Conservation (phyloP, 1,140 invertebrate genomes). For the Probaryconus sp. region DNA sequence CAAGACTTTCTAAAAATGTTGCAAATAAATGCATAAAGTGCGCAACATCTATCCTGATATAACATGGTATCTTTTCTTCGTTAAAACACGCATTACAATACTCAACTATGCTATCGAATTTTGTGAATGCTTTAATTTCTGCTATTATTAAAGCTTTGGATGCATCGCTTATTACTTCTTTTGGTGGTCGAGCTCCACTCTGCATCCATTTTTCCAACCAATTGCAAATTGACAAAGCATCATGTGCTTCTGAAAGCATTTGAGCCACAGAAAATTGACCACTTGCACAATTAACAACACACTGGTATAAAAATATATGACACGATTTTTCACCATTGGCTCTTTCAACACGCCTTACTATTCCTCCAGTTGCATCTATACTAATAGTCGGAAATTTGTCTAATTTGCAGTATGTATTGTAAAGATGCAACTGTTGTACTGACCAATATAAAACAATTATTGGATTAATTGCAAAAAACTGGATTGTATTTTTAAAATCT, state of each 20-base stretch:
- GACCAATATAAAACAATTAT: slow-evolving; percentile 16
- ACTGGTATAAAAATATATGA: slow-evolving; percentile 18
- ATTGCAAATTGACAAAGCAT: slow-evolving; percentile 1
- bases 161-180: slow-evolving; percentile 16
- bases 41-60: slow-evolving; percentile 36
- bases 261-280: slow-evolving; percentile 17
- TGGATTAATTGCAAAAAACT: neutral
- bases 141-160: slow-evolving; percentile 16
- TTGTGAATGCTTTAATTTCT: slow-evolving; percentile 11
- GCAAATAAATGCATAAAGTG: slow-evolving; percentile 31
- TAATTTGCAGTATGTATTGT: neutral
- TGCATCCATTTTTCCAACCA: slow-evolving; percentile 15
- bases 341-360: neutral
- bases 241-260: slow-evolving; percentile 21
- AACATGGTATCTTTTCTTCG: slow-evolving; percentile 15
- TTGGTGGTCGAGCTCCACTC: neutral
- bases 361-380: slow-evolving; percentile 22
- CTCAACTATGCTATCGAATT: slow-evolving; percentile 13
- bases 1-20: slow-evolving; percentile 1
- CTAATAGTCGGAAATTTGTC: neutral
- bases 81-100: slow-evolving; percentile 27
- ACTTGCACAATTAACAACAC: neutral
- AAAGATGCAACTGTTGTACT: slow-evolving; percentile 3
- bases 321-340: neutral
- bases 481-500: slow-evolving; percentile 8